Base-by-base conservation (phyloP, 2,888 invertebrate genomes). In the Synergus umbraculus region DNA sequence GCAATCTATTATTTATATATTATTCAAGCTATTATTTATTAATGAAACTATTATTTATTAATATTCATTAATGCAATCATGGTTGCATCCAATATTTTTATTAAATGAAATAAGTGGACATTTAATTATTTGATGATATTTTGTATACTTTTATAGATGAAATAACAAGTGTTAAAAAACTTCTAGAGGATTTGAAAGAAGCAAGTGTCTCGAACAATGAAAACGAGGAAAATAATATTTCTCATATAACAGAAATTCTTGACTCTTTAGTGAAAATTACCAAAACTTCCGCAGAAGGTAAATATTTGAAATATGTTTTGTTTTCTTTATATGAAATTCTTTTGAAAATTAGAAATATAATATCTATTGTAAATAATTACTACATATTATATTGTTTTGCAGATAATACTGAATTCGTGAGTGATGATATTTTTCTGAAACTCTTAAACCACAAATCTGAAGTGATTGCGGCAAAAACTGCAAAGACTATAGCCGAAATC, bases 401-500 rank as follows among this genome's bases (percentile, higher is more conserved):
- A 89, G 91, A 88, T 60, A 83, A 81, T 54, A 82, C 85, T 8
- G 84, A 87, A 29, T 84, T 89, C 78, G 79, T 83, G 9, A 83
- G 88, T 54, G 89, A 90, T 41, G 86, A 90, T 81, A 86, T 89
- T 49, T 90, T 91, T 79, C 44, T 89, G 41, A 87, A 81, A 9
- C 82, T 91, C 10, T 79, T 91, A 49, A 85, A 69, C 15, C 87
- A 90, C 22, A 85, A 88, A 54, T 89, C 86, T n/a, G 86, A 85
- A 73, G 79, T 83, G 12, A 82, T 92, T 15, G 86, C 91, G 43
- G 89, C 89, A 10, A 92, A 92, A 86, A 94, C 94, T 37, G 94
- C 96, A 18, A 95, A 96, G 92, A 94, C 96, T 41, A 94, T 97
- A 81, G 97, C 97, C 0, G 97, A 97, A 92, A 93, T 97, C 46